A percentile compares a stretch with the other conserved stretches of the same genome.
phyloP scores from a whole-genome alignment of 2,113 vertebrate genomes.

The Brienomyrus longianalis region DNA sequence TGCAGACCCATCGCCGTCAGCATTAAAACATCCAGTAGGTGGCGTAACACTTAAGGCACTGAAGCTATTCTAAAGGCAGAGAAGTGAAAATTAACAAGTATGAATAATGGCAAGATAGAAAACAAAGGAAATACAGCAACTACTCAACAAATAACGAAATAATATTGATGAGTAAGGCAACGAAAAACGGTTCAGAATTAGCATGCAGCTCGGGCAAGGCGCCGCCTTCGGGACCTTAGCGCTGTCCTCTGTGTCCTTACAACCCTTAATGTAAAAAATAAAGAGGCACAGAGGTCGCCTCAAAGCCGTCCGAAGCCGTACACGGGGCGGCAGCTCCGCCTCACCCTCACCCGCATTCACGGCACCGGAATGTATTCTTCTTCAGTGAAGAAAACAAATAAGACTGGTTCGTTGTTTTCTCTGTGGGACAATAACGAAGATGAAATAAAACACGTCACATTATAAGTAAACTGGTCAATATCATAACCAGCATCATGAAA shows the following conservation, averaged over 20 bases:
- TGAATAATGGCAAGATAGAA: not conserved
- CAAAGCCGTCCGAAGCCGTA: not conserved
- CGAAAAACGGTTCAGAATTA: not conserved
- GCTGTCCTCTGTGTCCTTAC: not conserved
- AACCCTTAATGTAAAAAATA: not conserved
- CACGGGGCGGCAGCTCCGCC: too few relatives aligned
- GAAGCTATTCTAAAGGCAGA: not conserved
- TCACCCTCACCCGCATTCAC: not conserved
- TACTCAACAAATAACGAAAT: not conserved
- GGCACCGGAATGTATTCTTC: not conserved
- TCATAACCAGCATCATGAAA: not conserved
- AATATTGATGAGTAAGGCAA: not conserved
- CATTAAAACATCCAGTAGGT: not conserved
- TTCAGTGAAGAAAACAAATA: not conserved
- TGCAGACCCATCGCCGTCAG: not conserved
- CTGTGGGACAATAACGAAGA: not conserved
- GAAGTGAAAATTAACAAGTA: not conserved
- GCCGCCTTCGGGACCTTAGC: not conserved
- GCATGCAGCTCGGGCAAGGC: not conserved
- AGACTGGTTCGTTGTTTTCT: not conserved
- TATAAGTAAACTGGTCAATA: not conserved
- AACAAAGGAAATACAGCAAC: not conserved
- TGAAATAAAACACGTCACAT: not conserved
- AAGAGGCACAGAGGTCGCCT: too few relatives aligned
- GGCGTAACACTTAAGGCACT: not conserved